Evolutionary conservation across 2,113 vertebrate genomes (phyloP).

Genomic region (Papio anubis): DNA sequence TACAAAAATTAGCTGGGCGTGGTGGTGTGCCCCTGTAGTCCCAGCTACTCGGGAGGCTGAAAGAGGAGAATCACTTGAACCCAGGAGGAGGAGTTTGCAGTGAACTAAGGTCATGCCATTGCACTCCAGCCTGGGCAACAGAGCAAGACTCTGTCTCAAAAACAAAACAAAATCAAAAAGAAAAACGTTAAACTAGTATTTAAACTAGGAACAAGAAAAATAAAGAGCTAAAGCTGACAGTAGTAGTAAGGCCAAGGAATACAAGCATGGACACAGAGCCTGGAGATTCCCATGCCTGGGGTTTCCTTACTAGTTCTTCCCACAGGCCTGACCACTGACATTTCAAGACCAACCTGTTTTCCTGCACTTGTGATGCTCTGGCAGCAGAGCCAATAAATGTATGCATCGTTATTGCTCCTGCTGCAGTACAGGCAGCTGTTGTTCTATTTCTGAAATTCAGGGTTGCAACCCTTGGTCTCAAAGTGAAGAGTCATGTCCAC

Average conservation of each 20-base stretch:
- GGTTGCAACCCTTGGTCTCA: not conserved
- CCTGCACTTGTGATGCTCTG: no score
- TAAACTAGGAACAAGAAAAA: not conserved
- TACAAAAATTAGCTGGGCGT: no score
- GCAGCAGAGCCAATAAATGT: not conserved
- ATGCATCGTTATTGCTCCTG: accelerated
- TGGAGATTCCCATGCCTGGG: not conserved
- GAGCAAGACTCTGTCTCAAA: no score
- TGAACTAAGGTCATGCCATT: no score
- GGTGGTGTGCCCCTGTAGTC: no score
- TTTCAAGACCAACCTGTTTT: not conserved
- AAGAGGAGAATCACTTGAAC: no score
- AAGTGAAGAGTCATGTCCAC: not conserved
- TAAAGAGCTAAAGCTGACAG: not conserved
- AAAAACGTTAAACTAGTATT: not conserved
- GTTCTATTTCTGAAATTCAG: not conserved
- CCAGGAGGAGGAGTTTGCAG: no score
- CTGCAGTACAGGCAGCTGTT: not conserved
- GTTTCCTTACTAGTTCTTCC: not conserved
- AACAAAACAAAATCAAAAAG: not conserved
- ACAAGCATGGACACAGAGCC: not conserved
- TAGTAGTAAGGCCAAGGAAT: not conserved
- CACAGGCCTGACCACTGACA: no score
- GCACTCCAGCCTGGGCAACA: no score
- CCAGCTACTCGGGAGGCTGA: no score